Conservation (phyloP, 2,797 vertebrate genomes). For the Melopsittacus undulatus region DNA sequence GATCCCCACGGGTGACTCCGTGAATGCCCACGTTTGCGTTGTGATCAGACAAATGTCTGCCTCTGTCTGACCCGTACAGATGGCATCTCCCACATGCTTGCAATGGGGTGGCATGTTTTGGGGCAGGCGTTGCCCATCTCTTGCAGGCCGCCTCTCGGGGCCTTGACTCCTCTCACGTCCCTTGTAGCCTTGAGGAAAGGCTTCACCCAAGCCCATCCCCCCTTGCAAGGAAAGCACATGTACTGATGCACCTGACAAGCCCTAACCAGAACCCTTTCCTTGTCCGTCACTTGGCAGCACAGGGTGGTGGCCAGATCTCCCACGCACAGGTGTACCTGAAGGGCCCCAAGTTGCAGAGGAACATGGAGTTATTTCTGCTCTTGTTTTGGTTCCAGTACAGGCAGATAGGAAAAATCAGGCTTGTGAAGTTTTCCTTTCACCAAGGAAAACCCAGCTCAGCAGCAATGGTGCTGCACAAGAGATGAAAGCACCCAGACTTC, state of each 20-base stretch:
- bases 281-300: fast-evolving
- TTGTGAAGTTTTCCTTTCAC: not conserved
- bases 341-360: not conserved
- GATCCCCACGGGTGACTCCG: not conserved
- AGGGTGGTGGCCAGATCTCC: not conserved
- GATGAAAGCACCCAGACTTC: not conserved
- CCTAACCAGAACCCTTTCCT: not conserved
- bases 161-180: fast-evolving
- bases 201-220: not conserved
- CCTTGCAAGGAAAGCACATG: fast-evolving
- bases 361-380: fast-evolving
- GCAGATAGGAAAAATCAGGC: not conserved
- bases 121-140: fast-evolving
- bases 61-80: no score
- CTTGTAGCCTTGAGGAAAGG: no score
- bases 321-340: fast-evolving
- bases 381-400: fast-evolving
- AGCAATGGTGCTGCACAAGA: not conserved
- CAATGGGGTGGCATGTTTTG: fast-evolving
- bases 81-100: not conserved
- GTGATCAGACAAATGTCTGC: not conserved
- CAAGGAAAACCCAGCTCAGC: not conserved
- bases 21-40: no score
- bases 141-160: not conserved
- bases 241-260: not conserved